Conservation (phyloP, 2,113 vertebrate species). For the Oncorhynchus clarkii region DNA sequence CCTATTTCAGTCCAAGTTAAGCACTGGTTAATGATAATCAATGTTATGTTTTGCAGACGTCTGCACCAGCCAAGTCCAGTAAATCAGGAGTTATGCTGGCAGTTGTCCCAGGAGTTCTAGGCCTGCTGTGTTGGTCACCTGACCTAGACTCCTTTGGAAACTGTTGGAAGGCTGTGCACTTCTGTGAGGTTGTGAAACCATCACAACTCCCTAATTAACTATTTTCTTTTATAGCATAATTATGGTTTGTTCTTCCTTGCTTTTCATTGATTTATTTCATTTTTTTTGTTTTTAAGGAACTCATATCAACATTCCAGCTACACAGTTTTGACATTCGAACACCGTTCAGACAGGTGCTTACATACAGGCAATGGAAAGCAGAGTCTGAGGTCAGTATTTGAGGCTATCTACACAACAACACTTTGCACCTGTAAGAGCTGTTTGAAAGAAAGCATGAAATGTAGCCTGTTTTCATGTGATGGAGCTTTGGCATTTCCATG, state of each 20-base stretch:
- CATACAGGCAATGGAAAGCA: constrained; percentile 68
- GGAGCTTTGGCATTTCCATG: no score
- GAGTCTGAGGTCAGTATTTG: constrained; percentile 62
- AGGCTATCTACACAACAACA: no score
- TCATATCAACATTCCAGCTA: constrained; percentile 65
- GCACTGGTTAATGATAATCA: background rate
- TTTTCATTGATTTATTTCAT: background rate
- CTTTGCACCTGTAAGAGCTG: no score
- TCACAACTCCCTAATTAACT: background rate
- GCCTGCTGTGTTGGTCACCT: constrained; percentile 63
- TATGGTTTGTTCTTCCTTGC: background rate
- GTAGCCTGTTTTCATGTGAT: no score
- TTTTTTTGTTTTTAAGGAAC: constrained; percentile 49
- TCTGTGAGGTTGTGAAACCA: constrained; percentile 61
- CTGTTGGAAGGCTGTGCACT: constrained; percentile 68
- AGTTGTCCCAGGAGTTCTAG: constrained; percentile 65
- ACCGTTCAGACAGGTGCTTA: constrained; percentile 67
- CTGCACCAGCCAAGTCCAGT: constrained; percentile 61
- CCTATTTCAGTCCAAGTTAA: background rate
- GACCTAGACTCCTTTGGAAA: constrained; percentile 62
- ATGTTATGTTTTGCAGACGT: constrained; percentile 48
- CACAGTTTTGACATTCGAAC: constrained; percentile 72
- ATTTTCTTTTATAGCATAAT: background rate
- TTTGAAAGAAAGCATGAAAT: no score
- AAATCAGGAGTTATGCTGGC: constrained; percentile 57